phyloP scores from a whole-genome alignment of 2,888 invertebrate genomes.

The Pedicia rivosa region DNA sequence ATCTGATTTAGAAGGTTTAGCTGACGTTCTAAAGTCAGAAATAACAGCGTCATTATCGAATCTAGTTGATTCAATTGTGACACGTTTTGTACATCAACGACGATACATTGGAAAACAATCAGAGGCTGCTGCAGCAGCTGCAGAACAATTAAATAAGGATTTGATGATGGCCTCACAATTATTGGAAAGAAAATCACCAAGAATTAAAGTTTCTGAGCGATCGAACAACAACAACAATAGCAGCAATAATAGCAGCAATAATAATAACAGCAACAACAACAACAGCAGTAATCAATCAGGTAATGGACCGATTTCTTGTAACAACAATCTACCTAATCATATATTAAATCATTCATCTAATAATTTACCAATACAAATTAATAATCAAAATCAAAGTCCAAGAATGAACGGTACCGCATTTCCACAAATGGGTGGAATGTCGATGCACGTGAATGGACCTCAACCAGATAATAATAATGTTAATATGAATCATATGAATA shows the following conservation, averaged over 20 bases:
- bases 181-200: slow-evolving; percentile 69
- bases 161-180: slow-evolving; percentile 65
- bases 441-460: slow-evolving; percentile 31
- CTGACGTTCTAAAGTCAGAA: slow-evolving; percentile 83
- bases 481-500: slow-evolving; percentile 40
- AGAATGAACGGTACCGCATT: slow-evolving; percentile 40
- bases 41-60: slow-evolving; percentile 69
- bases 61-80: slow-evolving; percentile 76
- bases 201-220: slow-evolving; percentile 32
- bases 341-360: too few relatives aligned
- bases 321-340: slow-evolving; percentile 15
- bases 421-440: slow-evolving; percentile 33
- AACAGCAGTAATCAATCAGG: slow-evolving; percentile 28
- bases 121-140: slow-evolving; percentile 62
- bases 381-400: slow-evolving; percentile 33
- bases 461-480: slow-evolving; percentile 28
- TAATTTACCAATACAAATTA: slow-evolving; percentile 10
- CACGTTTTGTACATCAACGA: slow-evolving; percentile 68
- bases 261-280: slow-evolving; percentile 20
- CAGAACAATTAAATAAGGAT: slow-evolving; percentile 75
- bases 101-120: slow-evolving; percentile 59
- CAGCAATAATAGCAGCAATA: slow-evolving; percentile 15
- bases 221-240: slow-evolving; percentile 11
- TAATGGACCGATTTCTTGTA: slow-evolving; percentile 30
- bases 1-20: slow-evolving; percentile 72